A percentile compares a stretch with the other conserved stretches of the same genome.
phyloP scores from a whole-genome alignment of 2,797 vertebrate genomes.

The Microtus obscurus region DNA sequence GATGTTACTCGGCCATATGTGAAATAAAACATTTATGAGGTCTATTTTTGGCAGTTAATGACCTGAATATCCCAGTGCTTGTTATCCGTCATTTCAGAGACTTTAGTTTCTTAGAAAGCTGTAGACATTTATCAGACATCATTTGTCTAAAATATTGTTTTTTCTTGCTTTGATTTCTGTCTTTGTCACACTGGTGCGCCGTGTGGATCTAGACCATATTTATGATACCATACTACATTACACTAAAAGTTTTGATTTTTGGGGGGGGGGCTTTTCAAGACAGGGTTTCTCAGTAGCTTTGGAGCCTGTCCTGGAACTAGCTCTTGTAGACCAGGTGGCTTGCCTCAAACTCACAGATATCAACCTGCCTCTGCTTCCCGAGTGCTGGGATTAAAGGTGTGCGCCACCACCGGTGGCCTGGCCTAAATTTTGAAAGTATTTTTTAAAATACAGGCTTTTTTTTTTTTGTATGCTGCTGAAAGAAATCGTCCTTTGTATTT shows the following conservation, averaged over 20 bases:
- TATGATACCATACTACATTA: not conserved
- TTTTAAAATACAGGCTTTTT: not conserved
- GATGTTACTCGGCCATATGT: not conserved
- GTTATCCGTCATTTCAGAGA: not conserved
- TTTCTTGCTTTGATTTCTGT: not conserved
- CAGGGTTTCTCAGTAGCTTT: no score
- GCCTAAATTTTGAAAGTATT: not conserved
- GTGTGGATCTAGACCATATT: not conserved
- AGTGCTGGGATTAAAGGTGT: no score
- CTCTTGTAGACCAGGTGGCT: no score
- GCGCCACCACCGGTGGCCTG: no score
- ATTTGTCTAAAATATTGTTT: not conserved
- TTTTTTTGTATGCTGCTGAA: slow-evolving; percentile 77
- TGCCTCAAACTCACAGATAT: no score
- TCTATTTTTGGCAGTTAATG: not conserved
- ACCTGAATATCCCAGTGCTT: not conserved
- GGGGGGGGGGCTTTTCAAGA: no score
- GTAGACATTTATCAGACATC: not conserved
- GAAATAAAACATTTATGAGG: not conserved
- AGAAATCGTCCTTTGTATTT: slow-evolving; percentile 81
- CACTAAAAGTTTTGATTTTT: not conserved
- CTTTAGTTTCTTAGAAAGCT: not conserved
- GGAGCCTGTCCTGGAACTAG: no score
- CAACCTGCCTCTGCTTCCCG: no score
- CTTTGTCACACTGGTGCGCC: not conserved